Conservation (phyloP, 2,888 invertebrate species). For the Ophraella communa region DNA sequence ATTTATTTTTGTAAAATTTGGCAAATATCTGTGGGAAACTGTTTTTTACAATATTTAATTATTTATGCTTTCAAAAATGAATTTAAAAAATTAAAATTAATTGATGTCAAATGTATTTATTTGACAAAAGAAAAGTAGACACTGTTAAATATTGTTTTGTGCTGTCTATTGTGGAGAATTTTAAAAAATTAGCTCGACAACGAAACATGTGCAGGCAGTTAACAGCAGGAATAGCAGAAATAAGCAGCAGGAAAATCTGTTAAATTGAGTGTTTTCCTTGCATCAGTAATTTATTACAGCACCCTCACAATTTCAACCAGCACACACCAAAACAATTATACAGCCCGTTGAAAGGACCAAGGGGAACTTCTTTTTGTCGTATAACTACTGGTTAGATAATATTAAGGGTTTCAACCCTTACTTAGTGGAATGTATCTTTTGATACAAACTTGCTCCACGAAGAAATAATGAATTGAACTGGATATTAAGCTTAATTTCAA, state of each 20-base stretch:
- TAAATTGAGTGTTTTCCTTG: slow-evolving; percentile 32
- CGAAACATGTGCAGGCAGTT: slow-evolving; percentile 19
- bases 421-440: background rate
- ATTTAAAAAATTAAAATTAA: too few species aligned
- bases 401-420: background rate
- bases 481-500: too few species aligned
- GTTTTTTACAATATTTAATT: background rate
- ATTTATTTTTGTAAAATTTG: background rate
- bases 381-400: background rate
- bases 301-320: slow-evolving; percentile 21
- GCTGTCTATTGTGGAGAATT: background rate
- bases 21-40: background rate
- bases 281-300: slow-evolving; percentile 30
- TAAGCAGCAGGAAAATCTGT: slow-evolving; percentile 28
- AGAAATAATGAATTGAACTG: background rate
- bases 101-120: too few species aligned
- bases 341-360: background rate
- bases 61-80: background rate
- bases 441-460: background rate
- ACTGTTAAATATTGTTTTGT: background rate
- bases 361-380: background rate
- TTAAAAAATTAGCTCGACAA: background rate
- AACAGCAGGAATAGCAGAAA: slow-evolving; percentile 20
- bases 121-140: too few species aligned
- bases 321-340: background rate